These are phyloP conservation scores for Diabrotica balteata DNA, from an alignment of 2,888 invertebrate genomes.

Conservation along the genomic window DNA sequence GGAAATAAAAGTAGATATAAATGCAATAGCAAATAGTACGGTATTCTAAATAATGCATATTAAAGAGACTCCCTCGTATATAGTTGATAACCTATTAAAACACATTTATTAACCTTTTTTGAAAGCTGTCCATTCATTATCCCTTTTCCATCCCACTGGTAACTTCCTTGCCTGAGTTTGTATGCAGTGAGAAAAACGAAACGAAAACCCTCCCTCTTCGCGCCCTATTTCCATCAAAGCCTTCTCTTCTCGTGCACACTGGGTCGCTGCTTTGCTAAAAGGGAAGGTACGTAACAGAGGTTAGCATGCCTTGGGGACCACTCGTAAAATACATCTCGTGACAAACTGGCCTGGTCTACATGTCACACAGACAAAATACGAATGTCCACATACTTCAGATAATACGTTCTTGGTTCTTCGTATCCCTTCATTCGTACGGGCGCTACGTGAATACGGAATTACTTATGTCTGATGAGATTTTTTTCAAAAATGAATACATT, in stretches of 20 bases:
- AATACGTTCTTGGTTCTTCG: slow-evolving; percentile 29
- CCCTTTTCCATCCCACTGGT: background rate
- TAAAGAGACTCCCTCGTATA: too few species aligned
- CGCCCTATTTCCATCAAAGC: slow-evolving; percentile 19
- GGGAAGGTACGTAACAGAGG: slow-evolving; percentile 61
- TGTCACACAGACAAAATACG: slow-evolving; percentile 31
- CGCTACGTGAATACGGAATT: slow-evolving; percentile 35
- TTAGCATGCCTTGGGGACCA: slow-evolving; percentile 60
- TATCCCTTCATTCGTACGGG: slow-evolving; percentile 30
- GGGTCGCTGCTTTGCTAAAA: slow-evolving; percentile 53
- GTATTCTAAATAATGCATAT: too few species aligned
- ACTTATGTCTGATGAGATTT: slow-evolving; percentile 29
- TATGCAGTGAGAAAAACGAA: slow-evolving; percentile 34
- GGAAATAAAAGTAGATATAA: too few species aligned
- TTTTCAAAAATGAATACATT: slow-evolving; percentile 24
- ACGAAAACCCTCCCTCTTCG: slow-evolving; percentile 21
- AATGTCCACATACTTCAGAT: slow-evolving; percentile 36
- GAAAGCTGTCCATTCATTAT: too few species aligned
- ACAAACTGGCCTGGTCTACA: slow-evolving; percentile 49
- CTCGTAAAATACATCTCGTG: slow-evolving; percentile 61
- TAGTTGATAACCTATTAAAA: too few species aligned
- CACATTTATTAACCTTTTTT: too few species aligned
- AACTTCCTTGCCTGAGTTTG: slow-evolving; percentile 10
- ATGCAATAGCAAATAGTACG: too few species aligned
- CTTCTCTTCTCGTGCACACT: slow-evolving; percentile 23